These are phyloP conservation scores for Porites lobata DNA, from an alignment of 92 coral and sea anemone genomes.

Conservation along the genomic window DNA sequence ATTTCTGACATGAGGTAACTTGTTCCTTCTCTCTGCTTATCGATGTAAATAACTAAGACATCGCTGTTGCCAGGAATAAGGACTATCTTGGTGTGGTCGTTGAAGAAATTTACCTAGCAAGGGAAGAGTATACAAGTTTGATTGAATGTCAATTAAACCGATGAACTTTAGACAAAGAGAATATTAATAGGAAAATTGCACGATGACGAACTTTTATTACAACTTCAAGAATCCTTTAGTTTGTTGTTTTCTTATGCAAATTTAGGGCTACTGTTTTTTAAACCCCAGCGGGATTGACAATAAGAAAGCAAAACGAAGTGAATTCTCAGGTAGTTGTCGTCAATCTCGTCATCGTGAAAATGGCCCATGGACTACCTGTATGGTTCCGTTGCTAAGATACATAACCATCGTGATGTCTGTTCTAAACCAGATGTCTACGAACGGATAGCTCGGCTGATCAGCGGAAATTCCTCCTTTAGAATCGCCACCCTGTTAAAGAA, in stretches of 20 bases:
- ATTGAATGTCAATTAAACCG: no score
- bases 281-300: no score
- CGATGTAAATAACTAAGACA: slow-evolving; percentile 86
- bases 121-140: neutral
- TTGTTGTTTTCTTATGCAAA: no score
- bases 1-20: slow-evolving; percentile 83
- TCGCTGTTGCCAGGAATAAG: slow-evolving; percentile 88
- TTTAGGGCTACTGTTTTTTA: no score
- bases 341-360: neutral
- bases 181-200: no score
- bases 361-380: slow-evolving; percentile 72
- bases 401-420: slow-evolving; percentile 98
- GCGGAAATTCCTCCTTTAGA: slow-evolving; percentile 57
- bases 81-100: slow-evolving; percentile 96
- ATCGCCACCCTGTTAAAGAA: slow-evolving; percentile 82
- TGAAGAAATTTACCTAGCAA: slow-evolving; percentile 91
- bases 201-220: no score
- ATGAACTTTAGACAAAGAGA: no score
- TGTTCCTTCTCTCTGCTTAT: slow-evolving; percentile 89
- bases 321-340: no score
- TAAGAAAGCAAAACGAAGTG: no score
- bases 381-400: slow-evolving; percentile 99
- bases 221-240: no score
- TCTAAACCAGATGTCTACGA: slow-evolving; percentile 96
- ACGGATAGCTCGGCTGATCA: slow-evolving; percentile 75